Evolutionary conservation across 2,113 vertebrate species (phyloP), one percentile per base, ranked within the genome.

Genomic region (Actenoides lindsayi): DNA sequence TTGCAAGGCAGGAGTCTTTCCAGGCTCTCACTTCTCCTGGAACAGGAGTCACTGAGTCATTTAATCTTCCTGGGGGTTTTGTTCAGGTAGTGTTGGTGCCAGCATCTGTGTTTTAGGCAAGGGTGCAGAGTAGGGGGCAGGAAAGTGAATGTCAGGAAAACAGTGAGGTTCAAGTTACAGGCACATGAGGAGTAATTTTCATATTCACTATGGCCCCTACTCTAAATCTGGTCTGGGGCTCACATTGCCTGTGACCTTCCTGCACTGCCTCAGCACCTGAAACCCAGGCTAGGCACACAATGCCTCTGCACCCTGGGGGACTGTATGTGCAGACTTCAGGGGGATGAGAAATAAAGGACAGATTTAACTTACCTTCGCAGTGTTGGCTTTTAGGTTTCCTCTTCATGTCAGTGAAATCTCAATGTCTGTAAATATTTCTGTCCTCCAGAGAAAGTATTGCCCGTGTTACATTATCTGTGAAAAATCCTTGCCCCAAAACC

Each of bases 401-500:
- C 27, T 89, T 46, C 1, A 0, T 50, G 60, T 54, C 9, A 78
- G 53, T 94, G 85, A 90, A 94, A 92, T 76, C 70, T 80, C 87
- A 89, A 59, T 11, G 33, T 92, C 80, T 71, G 70, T 87, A 95
- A 96, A 96, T 94, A 95, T 87, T 95, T 93, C 76, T 94, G 65
- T 84, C 53, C 73, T 91, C 63, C 30, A 71, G 67, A 91, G 60
- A 96, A 96, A 50, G 46, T 89, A 94, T 69, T 92, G 56, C 74
- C 76, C 2, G 0, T 85, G 21, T 75, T 68, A 65, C 83, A 92
- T 90, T 95, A 92, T 85, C 83, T 89, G 63, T 93, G 94, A 97
- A 93, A 97, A 96, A 97, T 96, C 59, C 42, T 87, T 93, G 82
- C 84, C 89, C 92, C 90, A 39, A 94, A 96, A 90, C 89, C 81